phyloP scores from a whole-genome alignment of 2,797 vertebrate species.

The Carduelis carduelis region DNA sequence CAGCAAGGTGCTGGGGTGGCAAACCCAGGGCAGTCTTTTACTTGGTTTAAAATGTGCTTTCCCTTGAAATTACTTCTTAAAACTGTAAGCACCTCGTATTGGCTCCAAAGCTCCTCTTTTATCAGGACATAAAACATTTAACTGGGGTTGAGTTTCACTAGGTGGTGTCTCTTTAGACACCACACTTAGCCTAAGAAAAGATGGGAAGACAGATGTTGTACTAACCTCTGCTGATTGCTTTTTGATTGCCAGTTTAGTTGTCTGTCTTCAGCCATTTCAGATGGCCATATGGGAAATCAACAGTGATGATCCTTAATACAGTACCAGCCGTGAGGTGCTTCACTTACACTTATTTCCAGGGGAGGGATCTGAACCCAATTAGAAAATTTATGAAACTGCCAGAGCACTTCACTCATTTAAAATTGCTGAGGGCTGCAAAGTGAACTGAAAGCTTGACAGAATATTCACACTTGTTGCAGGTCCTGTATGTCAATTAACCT shows the following conservation, averaged over 20 bases:
- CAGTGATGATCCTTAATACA: constrained; percentile 17
- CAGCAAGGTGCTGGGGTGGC: not conserved
- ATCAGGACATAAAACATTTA: not conserved
- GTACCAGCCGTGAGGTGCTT: not conserved
- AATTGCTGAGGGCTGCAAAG: constrained; percentile 3
- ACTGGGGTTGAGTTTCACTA: not conserved
- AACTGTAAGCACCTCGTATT: rapidly evolving
- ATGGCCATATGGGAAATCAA: constrained; percentile 42
- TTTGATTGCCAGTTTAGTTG: constrained; percentile 27
- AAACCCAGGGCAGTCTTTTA: not conserved
- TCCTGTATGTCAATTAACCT: not conserved
- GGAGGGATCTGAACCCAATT: constrained; percentile 15
- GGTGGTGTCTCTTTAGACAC: not conserved
- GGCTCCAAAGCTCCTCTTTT: not conserved
- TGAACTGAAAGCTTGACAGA: not conserved
- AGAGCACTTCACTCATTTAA: not conserved
- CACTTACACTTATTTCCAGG: not conserved
- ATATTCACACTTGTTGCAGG: not conserved
- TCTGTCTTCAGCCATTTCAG: constrained; percentile 16
- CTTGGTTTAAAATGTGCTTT: not conserved
- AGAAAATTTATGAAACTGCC: not conserved
- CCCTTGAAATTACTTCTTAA: not conserved
- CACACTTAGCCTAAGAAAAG: not conserved
- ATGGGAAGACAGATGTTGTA: constrained; percentile 40
- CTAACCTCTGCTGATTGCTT: constrained; percentile 45